These are phyloP conservation scores for Lanius collurio DNA, from an alignment of 2,113 vertebrate genomes.

Conservation along the genomic window DNA sequence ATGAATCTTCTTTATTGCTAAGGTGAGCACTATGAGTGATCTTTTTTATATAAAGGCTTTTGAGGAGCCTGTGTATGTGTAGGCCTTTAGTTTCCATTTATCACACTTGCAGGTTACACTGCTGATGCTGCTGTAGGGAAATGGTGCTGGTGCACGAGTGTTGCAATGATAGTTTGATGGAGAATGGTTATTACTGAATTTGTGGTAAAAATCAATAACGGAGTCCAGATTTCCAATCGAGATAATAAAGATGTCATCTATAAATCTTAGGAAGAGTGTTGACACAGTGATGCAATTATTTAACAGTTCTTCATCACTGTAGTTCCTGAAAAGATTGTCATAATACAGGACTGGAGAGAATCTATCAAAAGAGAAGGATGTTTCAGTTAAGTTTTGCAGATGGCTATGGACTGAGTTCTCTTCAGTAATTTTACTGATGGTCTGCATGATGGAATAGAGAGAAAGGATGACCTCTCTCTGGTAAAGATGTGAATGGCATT, in stretches of 20 bases:
- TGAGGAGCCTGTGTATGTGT: background rate
- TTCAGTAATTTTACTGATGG: background rate
- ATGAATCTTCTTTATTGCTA: background rate
- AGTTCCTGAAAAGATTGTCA: background rate
- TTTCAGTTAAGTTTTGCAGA: background rate
- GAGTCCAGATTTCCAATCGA: background rate
- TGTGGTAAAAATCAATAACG: constrained; percentile 38
- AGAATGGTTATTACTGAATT: constrained; percentile 23
- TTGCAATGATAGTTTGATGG: constrained; percentile 11
- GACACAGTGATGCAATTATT: background rate
- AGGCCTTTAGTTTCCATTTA: background rate
- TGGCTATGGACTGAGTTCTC: background rate
- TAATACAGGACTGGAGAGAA: background rate
- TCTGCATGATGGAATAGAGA: background rate
- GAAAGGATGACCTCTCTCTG: background rate
- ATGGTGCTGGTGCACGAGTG: background rate
- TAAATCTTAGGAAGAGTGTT: background rate
- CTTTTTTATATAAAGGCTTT: background rate
- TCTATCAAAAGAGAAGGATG: background rate
- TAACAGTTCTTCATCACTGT: background rate
- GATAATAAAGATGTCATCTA: background rate
- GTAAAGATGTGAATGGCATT: background rate
- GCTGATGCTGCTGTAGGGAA: background rate
- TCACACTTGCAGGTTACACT: background rate
- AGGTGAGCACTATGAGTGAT: background rate